phyloP scores from a whole-genome alignment of 2,888 invertebrate species.

The Meteorus cinctellus region DNA sequence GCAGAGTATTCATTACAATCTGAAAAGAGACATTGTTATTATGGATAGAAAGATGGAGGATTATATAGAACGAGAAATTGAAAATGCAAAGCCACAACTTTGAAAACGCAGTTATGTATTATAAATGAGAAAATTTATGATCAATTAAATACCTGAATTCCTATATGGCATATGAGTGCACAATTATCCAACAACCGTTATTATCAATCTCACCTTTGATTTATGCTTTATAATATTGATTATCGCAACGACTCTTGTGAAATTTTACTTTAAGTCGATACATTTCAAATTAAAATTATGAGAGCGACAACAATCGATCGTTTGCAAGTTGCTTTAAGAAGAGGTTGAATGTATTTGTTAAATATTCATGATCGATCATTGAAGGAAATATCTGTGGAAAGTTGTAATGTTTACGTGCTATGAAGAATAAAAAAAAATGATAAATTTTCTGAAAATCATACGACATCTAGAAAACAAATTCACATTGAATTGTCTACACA shows the following conservation, averaged over 20 bases:
- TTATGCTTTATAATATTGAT: not conserved
- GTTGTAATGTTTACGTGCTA: not conserved
- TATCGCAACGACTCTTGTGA: not conserved
- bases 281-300: not conserved
- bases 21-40: not conserved
- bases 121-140: not conserved
- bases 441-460: not conserved
- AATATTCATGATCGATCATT: not conserved
- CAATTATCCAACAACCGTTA: not conserved
- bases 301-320: conserved; percentile 20
- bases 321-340: conserved; percentile 14
- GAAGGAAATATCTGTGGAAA: not conserved
- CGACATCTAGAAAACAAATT: not conserved
- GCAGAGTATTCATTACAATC: not conserved
- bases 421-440: not conserved
- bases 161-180: not conserved
- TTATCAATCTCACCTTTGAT: not conserved
- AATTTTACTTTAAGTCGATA: not conserved
- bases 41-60: not conserved
- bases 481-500: not conserved
- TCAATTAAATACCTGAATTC: not conserved
- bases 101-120: not conserved
- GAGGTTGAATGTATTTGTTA: not conserved
- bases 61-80: not conserved
- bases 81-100: not conserved